Evolutionary conservation across 2,797 vertebrate genomes (phyloP), one percentile per base, ranked within the genome.

Genomic region (Rousettus madagascariensis): DNA sequence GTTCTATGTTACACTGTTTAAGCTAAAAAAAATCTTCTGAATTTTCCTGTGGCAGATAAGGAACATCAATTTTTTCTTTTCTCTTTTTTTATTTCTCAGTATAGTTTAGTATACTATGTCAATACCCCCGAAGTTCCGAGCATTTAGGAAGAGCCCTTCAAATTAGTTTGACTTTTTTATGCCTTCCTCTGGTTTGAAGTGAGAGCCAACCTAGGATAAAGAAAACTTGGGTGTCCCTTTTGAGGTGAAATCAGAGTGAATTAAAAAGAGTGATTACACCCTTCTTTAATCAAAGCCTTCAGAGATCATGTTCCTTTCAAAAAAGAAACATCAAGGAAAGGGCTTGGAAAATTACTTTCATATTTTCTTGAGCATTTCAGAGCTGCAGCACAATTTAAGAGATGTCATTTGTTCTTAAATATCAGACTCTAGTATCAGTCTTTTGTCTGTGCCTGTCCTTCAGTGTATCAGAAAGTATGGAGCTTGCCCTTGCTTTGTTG

Each of bases 161-260:
- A 28, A 74, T 69, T 82, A 82, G 86, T 89, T 96, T 86, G 51
- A 80, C 22, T 7, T 6, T 26, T 91, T 96, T 53, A 55, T 59
- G 91, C 92, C 38, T 90, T 90, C 94, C 49, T 95, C 63, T 94
- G 93, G 61, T 94, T 97, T 96, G 78, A 96, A 92, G 43, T 87
- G 93, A 96, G 90, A 95, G 96, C 80, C 83, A 95, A 93, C 63
- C 72, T 46, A 41, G 95, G 89, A 80, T 96, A 69, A 97, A 96
- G 91, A 84, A 92, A 96, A 78, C 63, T 38, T 36, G 87, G 22
- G 51, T 24, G 3, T 96, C 74, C 77, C 95, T 97, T 98, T 77
- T 91, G 95, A 95, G 95, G 82, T 95, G 91, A 98, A 97, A 97
- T 97, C 96, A 96, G 82, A 97, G 92, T 80, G 92, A 98, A 96